A percentile compares a stretch with the other conserved stretches of the same genome.
Evolutionary conservation across 92 coral and sea anemone species (phyloP).

Genomic region (Actinernus sp.): DNA sequence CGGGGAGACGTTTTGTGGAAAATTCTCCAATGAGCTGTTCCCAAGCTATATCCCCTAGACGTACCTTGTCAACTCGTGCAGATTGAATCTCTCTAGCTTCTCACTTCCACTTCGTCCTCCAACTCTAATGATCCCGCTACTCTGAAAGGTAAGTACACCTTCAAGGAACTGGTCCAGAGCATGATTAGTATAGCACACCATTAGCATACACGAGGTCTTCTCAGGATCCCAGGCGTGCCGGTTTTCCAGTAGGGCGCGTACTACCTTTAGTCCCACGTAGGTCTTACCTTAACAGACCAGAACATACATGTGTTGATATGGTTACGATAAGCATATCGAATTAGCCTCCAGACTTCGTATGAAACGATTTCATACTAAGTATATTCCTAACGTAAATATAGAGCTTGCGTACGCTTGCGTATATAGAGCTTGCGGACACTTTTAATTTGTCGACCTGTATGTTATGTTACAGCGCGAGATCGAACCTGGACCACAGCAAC

Average conservation of each 20-base stretch:
- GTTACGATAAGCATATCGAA: neutral
- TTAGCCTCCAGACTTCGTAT: neutral
- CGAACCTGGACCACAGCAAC: too few relatives aligned
- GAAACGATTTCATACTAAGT: too few relatives aligned
- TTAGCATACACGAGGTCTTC: constrained; percentile 62
- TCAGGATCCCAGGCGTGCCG: constrained; percentile 62
- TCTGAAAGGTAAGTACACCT: constrained; percentile 76
- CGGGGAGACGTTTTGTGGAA: too few relatives aligned
- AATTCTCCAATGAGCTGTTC: too few relatives aligned
- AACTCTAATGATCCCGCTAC: constrained; percentile 81
- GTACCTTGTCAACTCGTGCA: constrained; percentile 40
- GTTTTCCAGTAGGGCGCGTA: constrained; percentile 80
- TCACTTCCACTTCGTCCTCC: constrained; percentile 92
- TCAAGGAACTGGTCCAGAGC: constrained; percentile 95
- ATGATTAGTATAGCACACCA: constrained; percentile 95
- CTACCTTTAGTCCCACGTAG: constrained; percentile 87
- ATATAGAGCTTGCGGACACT: too few relatives aligned
- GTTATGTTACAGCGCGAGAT: too few relatives aligned
- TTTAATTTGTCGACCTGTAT: too few relatives aligned
- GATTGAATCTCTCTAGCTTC: constrained; percentile 55
- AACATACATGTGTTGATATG: neutral
- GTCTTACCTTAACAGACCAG: constrained; percentile 63
- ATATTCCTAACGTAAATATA: too few relatives aligned
- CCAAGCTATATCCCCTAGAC: too few relatives aligned
- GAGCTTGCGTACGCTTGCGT: too few relatives aligned